Evolutionary conservation across 2,113 vertebrate species (phyloP).

Genomic region (Camelus bactrianus): DNA sequence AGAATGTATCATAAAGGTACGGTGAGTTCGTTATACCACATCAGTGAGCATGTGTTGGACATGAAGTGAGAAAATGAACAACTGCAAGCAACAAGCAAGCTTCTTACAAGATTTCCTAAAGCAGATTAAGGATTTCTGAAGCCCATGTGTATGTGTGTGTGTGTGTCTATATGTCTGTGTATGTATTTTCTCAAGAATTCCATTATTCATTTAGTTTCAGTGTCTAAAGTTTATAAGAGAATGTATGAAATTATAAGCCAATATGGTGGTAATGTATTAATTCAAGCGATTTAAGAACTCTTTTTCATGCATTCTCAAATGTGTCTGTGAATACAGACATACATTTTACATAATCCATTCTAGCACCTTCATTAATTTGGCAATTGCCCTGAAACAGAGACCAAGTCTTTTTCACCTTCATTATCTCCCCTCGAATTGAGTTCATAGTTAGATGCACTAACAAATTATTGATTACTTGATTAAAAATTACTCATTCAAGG

Average conservation of each 20-base stretch:
- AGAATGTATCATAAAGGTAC: not conserved
- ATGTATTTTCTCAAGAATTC: not conserved
- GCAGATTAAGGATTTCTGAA: not conserved
- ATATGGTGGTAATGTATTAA: not conserved
- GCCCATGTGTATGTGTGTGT: accelerated
- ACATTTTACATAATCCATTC: not conserved
- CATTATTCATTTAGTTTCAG: not conserved
- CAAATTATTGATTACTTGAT: not conserved
- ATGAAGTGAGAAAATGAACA: not conserved
- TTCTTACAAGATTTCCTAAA: not conserved
- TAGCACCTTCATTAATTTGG: not conserved
- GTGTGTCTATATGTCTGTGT: too few species aligned
- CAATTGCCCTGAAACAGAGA: not conserved
- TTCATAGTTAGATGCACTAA: not conserved
- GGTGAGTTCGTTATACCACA: not conserved
- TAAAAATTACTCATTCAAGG: not conserved
- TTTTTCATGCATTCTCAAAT: not conserved
- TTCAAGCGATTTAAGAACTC: not conserved
- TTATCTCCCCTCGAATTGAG: not conserved
- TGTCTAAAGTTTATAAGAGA: not conserved
- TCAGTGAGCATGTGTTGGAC: not conserved
- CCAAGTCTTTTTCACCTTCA: not conserved
- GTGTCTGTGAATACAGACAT: not conserved
- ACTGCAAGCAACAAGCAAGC: not conserved
- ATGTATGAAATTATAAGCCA: not conserved